Evolutionary conservation across 2,113 vertebrate genomes (phyloP).

Genomic region (Oreotrochilus melanogaster): DNA sequence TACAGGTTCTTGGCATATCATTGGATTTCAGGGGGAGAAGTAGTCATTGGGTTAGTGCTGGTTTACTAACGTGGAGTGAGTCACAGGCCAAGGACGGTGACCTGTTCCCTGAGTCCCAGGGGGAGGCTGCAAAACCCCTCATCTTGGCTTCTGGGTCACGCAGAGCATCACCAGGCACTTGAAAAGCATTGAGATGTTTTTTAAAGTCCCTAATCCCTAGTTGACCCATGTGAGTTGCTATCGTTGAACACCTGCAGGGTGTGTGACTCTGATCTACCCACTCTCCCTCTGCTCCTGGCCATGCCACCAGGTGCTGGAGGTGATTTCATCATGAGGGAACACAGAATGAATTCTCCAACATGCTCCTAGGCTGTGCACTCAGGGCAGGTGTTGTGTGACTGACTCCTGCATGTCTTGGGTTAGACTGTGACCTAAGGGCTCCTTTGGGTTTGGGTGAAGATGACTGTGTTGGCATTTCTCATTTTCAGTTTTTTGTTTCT

Average conservation of each 20-base stretch:
- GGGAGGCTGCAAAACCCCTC: background rate
- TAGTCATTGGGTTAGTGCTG: background rate
- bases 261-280: background rate
- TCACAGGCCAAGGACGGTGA: constrained; percentile 27
- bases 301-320: accelerated
- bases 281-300: background rate
- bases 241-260: background rate
- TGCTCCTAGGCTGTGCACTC: background rate
- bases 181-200: background rate
- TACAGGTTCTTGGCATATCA: background rate
- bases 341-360: background rate
- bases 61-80: background rate
- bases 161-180: background rate
- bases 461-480: background rate
- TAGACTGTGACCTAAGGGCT: background rate
- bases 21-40: background rate
- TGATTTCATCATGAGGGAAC: accelerated
- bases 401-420: background rate
- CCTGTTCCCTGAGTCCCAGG: background rate
- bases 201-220: background rate
- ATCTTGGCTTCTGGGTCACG: background rate
- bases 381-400: no score
- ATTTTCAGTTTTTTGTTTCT: background rate
- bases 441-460: background rate
- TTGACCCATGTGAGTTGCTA: accelerated